These are phyloP conservation scores for Phyllotis vaccarum DNA, from an alignment of 2,797 vertebrate species.

Conservation along the genomic window DNA sequence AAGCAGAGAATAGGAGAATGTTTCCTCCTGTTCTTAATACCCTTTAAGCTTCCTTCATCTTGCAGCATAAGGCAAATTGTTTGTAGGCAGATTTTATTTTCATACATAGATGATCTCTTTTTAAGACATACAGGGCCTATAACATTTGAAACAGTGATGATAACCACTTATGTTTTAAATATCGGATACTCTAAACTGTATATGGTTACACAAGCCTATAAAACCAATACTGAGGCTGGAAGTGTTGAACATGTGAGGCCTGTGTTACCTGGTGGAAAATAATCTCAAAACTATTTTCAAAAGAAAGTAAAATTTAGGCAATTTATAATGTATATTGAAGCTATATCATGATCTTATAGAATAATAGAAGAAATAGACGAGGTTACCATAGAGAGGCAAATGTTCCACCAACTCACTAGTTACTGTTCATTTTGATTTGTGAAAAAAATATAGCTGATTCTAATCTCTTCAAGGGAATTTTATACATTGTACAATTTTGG, in stretches of 20 bases:
- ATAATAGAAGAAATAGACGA: background rate
- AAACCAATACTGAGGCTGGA: background rate
- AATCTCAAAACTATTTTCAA: background rate
- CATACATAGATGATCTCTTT: background rate
- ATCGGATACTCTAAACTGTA: background rate
- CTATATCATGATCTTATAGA: background rate
- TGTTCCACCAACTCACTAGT: background rate
- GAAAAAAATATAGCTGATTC: background rate
- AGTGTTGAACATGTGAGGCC: background rate
- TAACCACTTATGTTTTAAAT: background rate
- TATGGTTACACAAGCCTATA: background rate
- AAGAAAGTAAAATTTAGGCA: background rate
- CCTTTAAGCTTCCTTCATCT: background rate
- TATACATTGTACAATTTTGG: background rate
- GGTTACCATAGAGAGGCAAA: background rate
- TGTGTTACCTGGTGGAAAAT: background rate
- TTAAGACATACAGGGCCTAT: background rate
- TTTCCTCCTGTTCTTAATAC: background rate
- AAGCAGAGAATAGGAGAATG: background rate
- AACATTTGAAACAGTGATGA: background rate
- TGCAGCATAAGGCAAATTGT: background rate
- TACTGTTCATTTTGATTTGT: background rate
- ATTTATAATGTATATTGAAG: background rate
- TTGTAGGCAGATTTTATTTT: background rate
- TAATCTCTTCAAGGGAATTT: background rate